A percentile compares a stretch with the other conserved stretches of the same genome.
phyloP scores from a whole-genome alignment of 2,113 vertebrate genomes.

The Chrysemys picta region DNA sequence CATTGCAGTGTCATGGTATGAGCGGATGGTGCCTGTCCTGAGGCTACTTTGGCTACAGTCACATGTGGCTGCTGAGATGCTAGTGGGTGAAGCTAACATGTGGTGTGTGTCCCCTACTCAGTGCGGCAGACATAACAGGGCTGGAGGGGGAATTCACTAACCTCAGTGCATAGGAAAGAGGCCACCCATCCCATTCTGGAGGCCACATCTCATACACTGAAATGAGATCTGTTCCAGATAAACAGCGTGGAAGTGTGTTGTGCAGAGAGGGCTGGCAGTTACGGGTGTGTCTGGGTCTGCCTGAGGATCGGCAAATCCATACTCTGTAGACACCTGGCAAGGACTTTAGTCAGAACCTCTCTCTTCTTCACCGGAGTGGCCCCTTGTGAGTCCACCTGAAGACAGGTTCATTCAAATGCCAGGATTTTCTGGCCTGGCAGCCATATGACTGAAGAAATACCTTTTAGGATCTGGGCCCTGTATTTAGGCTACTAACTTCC shows the following conservation, averaged over 20 bases:
- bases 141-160: neutral
- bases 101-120: neutral
- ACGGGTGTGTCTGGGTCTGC: neutral
- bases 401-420: neutral
- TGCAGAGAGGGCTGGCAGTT: neutral
- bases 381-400: neutral
- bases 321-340: neutral
- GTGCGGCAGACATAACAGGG: neutral
- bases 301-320: neutral
- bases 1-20: neutral
- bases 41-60: neutral
- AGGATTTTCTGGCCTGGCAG: neutral
- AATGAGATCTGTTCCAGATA: neutral
- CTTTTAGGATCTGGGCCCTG: too few relatives aligned
- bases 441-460: too few relatives aligned
- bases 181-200: neutral
- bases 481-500: too few relatives aligned
- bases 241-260: too few relatives aligned
- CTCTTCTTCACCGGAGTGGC: neutral
- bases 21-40: neutral
- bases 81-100: neutral
- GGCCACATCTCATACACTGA: neutral
- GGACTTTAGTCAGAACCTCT: neutral
- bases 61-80: neutral
- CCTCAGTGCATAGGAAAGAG: neutral